These are phyloP conservation scores for Coranthus polyacanthus DNA, from an alignment of 2,797 vertebrate species.

Conservation along the genomic window DNA sequence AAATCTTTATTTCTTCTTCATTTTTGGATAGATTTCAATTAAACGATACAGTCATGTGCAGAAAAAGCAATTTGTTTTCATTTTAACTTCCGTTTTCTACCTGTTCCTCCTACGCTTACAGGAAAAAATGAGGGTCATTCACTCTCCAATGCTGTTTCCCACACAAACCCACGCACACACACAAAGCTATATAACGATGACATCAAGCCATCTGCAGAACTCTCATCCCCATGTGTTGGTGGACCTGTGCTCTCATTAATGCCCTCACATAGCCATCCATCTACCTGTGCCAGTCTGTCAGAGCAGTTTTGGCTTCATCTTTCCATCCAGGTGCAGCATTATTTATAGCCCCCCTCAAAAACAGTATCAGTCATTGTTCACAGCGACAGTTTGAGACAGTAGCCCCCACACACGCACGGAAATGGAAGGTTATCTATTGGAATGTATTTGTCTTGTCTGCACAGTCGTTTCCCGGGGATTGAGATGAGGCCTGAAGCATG, in stretches of 20 bases:
- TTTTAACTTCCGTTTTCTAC: background rate
- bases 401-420: background rate
- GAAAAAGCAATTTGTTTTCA: too few relatives aligned
- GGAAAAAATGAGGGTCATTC: background rate
- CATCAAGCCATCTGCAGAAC: slow-evolving; percentile 68
- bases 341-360: slow-evolving; percentile 65
- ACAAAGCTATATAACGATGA: slow-evolving; percentile 47
- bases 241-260: slow-evolving; percentile 65
- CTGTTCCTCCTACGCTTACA: background rate
- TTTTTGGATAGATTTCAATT: slow-evolving; percentile 3
- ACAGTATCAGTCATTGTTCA: slow-evolving; percentile 40
- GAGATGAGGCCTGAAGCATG: background rate
- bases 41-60: background rate
- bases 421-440: slow-evolving; percentile 13
- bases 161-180: background rate
- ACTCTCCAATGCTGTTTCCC: background rate
- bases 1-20: slow-evolving; percentile 9
- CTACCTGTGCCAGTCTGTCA: slow-evolving; percentile 63
- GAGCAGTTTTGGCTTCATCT: slow-evolving; percentile 54
- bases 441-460: slow-evolving; percentile 18
- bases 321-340: slow-evolving; percentile 68
- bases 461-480: background rate
- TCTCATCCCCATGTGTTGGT: slow-evolving; percentile 52
- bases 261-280: slow-evolving; percentile 58
- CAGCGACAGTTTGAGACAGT: slow-evolving; percentile 55